Conservation (phyloP, 2,888 invertebrate genomes). For the Linyphia triangularis region DNA sequence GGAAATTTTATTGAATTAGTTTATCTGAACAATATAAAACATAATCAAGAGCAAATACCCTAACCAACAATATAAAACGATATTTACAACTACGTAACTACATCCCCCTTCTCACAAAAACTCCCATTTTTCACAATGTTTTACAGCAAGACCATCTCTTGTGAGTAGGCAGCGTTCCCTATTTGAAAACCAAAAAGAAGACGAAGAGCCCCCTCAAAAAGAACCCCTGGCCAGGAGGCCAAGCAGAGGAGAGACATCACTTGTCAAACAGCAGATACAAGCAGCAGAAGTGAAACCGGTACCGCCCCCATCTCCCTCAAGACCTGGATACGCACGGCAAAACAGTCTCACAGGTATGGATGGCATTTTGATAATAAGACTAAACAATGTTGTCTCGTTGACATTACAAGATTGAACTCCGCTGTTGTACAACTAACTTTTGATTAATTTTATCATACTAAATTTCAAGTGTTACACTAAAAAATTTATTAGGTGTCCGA, state of each 20-base stretch:
- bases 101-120: background rate
- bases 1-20: too few relatives aligned
- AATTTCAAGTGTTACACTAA: too few relatives aligned
- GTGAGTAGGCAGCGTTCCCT: slow-evolving; percentile 71
- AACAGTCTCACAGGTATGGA: slow-evolving; percentile 60
- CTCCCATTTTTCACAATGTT: background rate
- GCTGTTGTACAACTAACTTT: too few relatives aligned
- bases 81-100: background rate
- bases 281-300: slow-evolving; percentile 44
- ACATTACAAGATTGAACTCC: too few relatives aligned
- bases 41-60: background rate
- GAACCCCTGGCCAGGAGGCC: slow-evolving; percentile 40
- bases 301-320: slow-evolving; percentile 50
- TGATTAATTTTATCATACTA: too few relatives aligned
- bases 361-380: background rate
- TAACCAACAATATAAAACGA: background rate
- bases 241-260: slow-evolving; percentile 37
- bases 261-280: slow-evolving; percentile 55
- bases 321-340: slow-evolving; percentile 38
- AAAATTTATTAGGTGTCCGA: too few relatives aligned
- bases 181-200: slow-evolving; percentile 74
- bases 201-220: slow-evolving; percentile 53
- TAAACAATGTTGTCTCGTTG: too few relatives aligned
- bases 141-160: slow-evolving; percentile 65
- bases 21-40: too few relatives aligned